A percentile compares a stretch with the other conserved stretches of the same genome.
Conservation (phyloP, 92 coral and sea anemone genomes). For the Micromussa lordhowensis region DNA sequence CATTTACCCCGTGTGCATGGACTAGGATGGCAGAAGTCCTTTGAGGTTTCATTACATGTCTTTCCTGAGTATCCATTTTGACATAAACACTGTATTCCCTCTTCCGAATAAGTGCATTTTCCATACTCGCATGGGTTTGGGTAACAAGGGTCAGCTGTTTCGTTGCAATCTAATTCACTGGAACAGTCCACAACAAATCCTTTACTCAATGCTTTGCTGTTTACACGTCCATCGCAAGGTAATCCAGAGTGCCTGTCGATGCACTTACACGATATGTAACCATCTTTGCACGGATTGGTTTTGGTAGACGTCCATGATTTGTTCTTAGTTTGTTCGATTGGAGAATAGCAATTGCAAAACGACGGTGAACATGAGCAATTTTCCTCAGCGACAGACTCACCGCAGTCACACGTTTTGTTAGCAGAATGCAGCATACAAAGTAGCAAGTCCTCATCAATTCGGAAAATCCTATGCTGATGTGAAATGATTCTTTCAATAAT, state of each 20-base stretch:
- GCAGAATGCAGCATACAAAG: neutral
- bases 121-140: constrained; percentile 65
- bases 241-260: neutral
- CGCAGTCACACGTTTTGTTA: constrained; percentile 3
- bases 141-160: constrained; percentile 26
- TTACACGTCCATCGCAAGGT: neutral
- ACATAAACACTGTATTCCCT: constrained; percentile 68
- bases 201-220: neutral
- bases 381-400: neutral
- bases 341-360: neutral
- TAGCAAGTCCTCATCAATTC: neutral
- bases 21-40: constrained; percentile 47
- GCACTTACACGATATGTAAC: neutral
- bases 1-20: constrained; percentile 72
- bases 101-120: constrained; percentile 47
- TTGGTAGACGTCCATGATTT: neutral
- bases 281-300: neutral
- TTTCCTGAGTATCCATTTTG: constrained; percentile 64
- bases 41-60: constrained; percentile 50
- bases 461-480: neutral
- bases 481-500: neutral
- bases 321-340: neutral
- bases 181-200: constrained; percentile 27
- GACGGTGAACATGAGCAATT: neutral
- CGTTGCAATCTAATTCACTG: constrained; percentile 38